Evolutionary conservation across 2,113 vertebrate species (phyloP).

Genomic region (Solenodon paradoxus): DNA sequence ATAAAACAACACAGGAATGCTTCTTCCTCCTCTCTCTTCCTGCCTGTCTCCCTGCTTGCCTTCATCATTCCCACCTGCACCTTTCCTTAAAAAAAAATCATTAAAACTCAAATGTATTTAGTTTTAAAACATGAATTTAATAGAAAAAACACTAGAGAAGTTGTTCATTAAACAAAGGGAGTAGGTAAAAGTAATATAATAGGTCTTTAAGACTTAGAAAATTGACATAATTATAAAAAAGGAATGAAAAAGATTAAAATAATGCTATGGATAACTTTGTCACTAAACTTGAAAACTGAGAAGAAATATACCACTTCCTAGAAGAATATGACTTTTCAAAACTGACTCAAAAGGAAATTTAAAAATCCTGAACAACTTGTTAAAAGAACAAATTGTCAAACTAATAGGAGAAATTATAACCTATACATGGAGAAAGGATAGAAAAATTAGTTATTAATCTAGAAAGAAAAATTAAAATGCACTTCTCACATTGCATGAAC

Average conservation of each 20-base stretch:
- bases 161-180: not conserved
- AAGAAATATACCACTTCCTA: not conserved
- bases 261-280: not conserved
- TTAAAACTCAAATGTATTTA: not conserved
- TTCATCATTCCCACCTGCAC: no score
- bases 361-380: not conserved
- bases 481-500: not conserved
- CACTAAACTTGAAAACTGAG: conserved; percentile 13
- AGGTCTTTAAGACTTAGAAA: not conserved
- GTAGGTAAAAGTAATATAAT: not conserved
- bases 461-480: not conserved
- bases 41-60: no score
- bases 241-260: not conserved
- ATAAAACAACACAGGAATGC: no score
- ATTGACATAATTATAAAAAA: not conserved
- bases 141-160: not conserved
- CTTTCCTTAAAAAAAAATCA: no score
- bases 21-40: no score
- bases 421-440: not conserved
- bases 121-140: not conserved
- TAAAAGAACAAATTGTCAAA: no score
- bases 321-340: not conserved
- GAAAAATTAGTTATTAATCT: not conserved
- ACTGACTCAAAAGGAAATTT: not conserved
- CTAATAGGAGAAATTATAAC: not conserved